phyloP scores from a whole-genome alignment of 1,140 invertebrate genomes.

The Drusus annulatus region DNA sequence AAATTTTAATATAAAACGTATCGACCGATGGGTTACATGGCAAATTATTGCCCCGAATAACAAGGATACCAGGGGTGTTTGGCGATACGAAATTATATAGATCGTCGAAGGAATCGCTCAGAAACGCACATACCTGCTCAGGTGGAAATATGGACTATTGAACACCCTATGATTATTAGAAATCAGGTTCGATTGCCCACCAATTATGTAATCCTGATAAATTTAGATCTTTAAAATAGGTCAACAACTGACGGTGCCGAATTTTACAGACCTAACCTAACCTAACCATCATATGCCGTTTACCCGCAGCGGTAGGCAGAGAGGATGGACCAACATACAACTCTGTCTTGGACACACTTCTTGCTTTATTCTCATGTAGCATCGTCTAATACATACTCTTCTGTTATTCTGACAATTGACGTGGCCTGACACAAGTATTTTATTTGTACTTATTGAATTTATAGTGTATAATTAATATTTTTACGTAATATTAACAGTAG shows the following conservation, averaged over 20 bases:
- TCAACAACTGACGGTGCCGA: background rate
- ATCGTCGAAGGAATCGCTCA: conserved; percentile 21
- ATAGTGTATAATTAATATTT: too few species aligned
- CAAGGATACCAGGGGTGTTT: background rate
- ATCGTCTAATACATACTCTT: too few species aligned
- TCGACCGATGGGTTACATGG: background rate
- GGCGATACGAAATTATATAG: conserved; percentile 18
- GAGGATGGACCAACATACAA: too few species aligned
- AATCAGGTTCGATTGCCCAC: conserved; percentile 46
- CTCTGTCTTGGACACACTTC: too few species aligned
- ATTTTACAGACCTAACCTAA: too few species aligned
- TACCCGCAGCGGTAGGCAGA: too few species aligned
- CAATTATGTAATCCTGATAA: conserved; percentile 45
- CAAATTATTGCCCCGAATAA: background rate
- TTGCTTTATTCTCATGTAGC: too few species aligned
- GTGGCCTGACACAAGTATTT: too few species aligned
- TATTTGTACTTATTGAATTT: too few species aligned
- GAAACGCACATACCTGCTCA: conserved; percentile 40
- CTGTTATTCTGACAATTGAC: too few species aligned
- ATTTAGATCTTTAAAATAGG: background rate
- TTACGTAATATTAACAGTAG: too few species aligned
- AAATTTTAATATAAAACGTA: conserved; percentile 10
- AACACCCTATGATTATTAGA: conserved; percentile 52
- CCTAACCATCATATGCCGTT: too few species aligned
- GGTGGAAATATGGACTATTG: conserved; percentile 31